These are phyloP conservation scores for Takifugu flavidus DNA, from an alignment of 2,113 vertebrate genomes.

Conservation along the genomic window DNA sequence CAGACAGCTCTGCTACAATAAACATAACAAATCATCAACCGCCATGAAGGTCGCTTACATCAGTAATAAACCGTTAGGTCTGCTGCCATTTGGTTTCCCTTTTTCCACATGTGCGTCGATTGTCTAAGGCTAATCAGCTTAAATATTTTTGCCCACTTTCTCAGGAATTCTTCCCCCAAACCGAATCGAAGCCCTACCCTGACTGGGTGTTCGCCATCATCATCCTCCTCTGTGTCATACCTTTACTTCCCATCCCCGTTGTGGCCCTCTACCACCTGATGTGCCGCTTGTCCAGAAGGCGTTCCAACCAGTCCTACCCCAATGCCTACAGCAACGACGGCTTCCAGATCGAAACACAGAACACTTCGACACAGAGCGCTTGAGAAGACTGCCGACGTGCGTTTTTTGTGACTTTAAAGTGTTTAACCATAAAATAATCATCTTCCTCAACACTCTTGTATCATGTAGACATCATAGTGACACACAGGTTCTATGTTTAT, in stretches of 20 bases:
- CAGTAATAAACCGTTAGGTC: too few species aligned
- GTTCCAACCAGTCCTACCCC: accelerated
- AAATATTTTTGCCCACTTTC: conserved; percentile 2
- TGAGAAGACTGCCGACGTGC: neutral
- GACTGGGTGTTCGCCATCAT: conserved; percentile 79
- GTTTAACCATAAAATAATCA: conserved; percentile 3
- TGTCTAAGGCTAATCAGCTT: too few species aligned
- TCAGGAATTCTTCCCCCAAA: conserved; percentile 76
- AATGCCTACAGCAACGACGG: conserved; percentile 48
- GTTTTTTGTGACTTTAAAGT: too few species aligned
- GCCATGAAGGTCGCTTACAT: too few species aligned
- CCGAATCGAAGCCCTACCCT: conserved; percentile 75
- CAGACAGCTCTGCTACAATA: too few species aligned
- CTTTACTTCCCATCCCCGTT: conserved; percentile 72
- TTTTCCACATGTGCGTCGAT: neutral
- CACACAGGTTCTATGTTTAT: neutral
- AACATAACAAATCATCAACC: too few species aligned
- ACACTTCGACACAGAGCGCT: neutral
- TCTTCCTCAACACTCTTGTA: neutral
- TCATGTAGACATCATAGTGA: neutral
- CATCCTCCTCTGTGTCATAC: conserved; percentile 70
- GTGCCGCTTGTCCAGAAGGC: neutral
- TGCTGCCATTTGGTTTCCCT: neutral
- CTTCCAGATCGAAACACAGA: conserved; percentile 38
- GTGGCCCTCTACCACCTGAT: conserved; percentile 69